Conservation (phyloP, 2,113 vertebrate species). For the Trematomus loennbergii region DNA sequence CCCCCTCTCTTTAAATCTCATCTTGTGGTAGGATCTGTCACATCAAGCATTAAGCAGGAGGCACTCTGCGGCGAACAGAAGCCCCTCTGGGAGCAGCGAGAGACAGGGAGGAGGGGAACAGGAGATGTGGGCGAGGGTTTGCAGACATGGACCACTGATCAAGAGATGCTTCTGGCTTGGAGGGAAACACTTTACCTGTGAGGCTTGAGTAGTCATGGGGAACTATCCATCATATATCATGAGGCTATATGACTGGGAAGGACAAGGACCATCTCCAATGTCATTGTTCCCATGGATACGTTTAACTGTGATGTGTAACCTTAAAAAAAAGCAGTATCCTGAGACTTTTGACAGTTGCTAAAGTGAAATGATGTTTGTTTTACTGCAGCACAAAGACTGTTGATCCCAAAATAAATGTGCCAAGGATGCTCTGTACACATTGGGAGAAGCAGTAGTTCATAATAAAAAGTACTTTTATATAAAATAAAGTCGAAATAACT, state of each 20-base stretch:
- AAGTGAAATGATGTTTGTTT: neutral
- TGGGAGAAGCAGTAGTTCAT: too few species aligned
- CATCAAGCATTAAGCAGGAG: slow-evolving; percentile 63
- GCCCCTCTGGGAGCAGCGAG: slow-evolving; percentile 56
- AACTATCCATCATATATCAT: slow-evolving; percentile 64
- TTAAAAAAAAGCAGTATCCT: slow-evolving; percentile 8
- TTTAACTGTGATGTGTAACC: neutral
- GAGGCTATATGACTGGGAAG: slow-evolving; percentile 25
- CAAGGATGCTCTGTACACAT: neutral
- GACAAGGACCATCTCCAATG: slow-evolving; percentile 25
- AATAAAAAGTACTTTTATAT: too few species aligned
- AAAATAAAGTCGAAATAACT: too few species aligned
- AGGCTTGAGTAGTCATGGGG: slow-evolving; percentile 54
- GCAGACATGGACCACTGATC: slow-evolving; percentile 66
- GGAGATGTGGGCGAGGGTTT: slow-evolving; percentile 47
- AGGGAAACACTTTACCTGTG: slow-evolving; percentile 70
- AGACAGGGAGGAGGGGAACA: slow-evolving; percentile 42
- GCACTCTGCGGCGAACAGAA: slow-evolving; percentile 54
- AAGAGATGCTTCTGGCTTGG: slow-evolving; percentile 54
- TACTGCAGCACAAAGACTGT: neutral
- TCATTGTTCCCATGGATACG: neutral
- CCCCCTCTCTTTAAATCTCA: slow-evolving; percentile 38
- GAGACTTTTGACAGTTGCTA: neutral
- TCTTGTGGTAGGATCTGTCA: slow-evolving; percentile 57
- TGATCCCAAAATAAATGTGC: neutral